Conservation (phyloP, 2,888 invertebrate species). For the Acrobasis suavella region DNA sequence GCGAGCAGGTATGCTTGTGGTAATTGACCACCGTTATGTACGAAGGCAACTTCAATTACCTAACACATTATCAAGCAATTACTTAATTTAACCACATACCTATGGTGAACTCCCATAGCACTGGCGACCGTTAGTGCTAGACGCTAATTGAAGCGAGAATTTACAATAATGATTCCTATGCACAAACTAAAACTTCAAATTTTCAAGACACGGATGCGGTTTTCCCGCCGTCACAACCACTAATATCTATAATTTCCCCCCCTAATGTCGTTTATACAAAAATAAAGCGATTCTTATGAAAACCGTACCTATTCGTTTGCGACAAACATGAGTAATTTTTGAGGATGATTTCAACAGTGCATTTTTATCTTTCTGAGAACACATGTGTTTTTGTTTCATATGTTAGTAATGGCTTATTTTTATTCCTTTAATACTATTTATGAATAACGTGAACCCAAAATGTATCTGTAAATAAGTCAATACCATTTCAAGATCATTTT, state of each 20-base stretch:
- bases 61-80: background rate
- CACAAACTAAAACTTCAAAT: conserved; percentile 7
- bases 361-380: background rate
- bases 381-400: background rate
- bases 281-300: background rate
- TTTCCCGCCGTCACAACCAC: background rate
- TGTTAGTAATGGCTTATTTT: background rate
- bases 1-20: too few species aligned
- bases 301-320: background rate
- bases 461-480: too few species aligned
- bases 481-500: too few species aligned
- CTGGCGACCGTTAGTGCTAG: background rate
- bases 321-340: conserved; percentile 7
- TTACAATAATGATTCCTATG: background rate
- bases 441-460: background rate
- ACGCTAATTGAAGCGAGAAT: background rate
- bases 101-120: background rate
- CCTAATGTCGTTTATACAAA: background rate
- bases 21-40: background rate
- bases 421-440: background rate
- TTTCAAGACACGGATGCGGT: background rate
- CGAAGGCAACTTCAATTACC: background rate
- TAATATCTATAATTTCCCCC: background rate
- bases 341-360: background rate
- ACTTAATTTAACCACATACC: conserved; percentile 1